Base-by-base conservation (phyloP, 2,888 invertebrate species). In the Nomada goodeniana region DNA sequence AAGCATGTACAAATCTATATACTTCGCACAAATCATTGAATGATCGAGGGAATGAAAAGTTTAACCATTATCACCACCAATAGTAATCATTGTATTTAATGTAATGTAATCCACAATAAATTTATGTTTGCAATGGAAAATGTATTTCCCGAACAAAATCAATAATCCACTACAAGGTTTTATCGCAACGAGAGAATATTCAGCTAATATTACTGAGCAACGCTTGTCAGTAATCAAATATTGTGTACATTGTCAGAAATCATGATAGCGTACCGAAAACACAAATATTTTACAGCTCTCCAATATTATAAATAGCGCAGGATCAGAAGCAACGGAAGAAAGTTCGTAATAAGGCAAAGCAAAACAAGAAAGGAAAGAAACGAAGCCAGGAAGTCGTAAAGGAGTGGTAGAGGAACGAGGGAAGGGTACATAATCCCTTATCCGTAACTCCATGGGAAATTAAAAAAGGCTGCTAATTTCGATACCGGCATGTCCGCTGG, bases 401-500 rank as follows among this genome's bases (percentile, higher is more conserved):
- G 36, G 26, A 23, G 47, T 29, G 50, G 13, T 26, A 26, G 23
- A 61, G 57, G 26, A 47, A 15, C 7, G 7, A 7, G 7, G 36
- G 36, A 65, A 76, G 47, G 23, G 23, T 55, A 53, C 59, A 70
- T 82, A 83, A 84, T 88, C 73, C 55, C 83, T 87, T 88, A 89
- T 89, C 88, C 84, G 77, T 82, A 84, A 76, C 86, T 86, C 83
- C 82, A 87, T 88, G 89, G 89, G 88, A 90, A 91, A 90, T 91
- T 91, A 91, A 89, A 88, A 89, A 72, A 0, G 76, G 70, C 65
- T 70, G 44, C 63, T 65, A 78, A 80, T 82, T 70, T 70, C 63
- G 72, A 76, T 83, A 72, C 44, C 52, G 72, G 42, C 79, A 61
- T 64, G 68, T 68, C 61, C 65, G 70, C n/a, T 36, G 50, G n/a